Evolutionary conservation across 2,888 invertebrate species (phyloP).

Genomic region (Nomada flava): DNA sequence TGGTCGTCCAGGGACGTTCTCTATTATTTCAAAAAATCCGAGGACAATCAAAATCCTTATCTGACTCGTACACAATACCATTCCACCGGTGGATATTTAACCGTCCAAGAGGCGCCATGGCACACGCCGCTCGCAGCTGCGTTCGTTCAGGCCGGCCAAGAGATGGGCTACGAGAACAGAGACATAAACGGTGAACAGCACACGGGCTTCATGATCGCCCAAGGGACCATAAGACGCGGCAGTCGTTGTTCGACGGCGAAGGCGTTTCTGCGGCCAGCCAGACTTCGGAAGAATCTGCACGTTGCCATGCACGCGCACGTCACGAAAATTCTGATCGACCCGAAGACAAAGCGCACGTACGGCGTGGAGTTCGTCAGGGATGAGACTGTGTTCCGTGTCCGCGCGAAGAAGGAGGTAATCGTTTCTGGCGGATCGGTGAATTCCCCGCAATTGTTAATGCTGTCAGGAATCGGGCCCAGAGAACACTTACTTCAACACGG

Average conservation of each 20-base stretch:
- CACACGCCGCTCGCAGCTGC: constrained; percentile 93
- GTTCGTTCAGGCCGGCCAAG: constrained; percentile 93
- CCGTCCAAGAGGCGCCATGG: constrained; percentile 94
- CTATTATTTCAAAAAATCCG: constrained; percentile 95
- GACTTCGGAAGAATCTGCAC: constrained; percentile 92
- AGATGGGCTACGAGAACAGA: constrained; percentile 93
- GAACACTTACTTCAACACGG: constrained; percentile 89
- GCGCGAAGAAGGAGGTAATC: constrained; percentile 94
- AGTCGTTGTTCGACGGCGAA: constrained; percentile 95
- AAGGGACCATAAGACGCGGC: constrained; percentile 91
- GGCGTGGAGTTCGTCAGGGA: constrained; percentile 93
- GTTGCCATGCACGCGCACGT: constrained; percentile 93
- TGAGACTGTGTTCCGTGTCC: constrained; percentile 89
- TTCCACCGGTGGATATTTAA: constrained; percentile 92
- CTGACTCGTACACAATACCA: constrained; percentile 92
- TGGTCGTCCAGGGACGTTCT: constrained; percentile 94
- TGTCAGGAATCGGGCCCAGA: constrained; percentile 94
- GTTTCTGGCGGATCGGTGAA: constrained; percentile 96
- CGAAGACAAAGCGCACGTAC: constrained; percentile 89
- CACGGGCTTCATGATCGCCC: constrained; percentile 95
- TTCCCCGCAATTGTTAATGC: constrained; percentile 96
- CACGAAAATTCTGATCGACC: constrained; percentile 83
- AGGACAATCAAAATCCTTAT: constrained; percentile 95
- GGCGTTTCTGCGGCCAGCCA: constrained; percentile 93
- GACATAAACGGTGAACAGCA: constrained; percentile 95